These are phyloP conservation scores for Bombus balteatus DNA, from an alignment of 1,140 invertebrate genomes.

Conservation along the genomic window DNA sequence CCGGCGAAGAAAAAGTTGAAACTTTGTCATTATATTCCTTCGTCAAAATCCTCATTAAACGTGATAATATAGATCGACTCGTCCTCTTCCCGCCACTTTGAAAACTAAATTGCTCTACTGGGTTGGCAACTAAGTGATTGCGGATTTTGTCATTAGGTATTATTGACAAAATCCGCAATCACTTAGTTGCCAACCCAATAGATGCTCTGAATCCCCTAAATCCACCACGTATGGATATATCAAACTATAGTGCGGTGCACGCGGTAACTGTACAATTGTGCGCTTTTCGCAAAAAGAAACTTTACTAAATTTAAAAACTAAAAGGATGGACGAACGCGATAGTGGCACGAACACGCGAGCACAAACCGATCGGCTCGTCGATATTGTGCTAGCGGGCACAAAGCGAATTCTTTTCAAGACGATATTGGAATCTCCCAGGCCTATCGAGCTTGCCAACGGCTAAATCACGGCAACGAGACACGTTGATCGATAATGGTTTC, in stretches of 20 bases:
- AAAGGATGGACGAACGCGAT: background rate
- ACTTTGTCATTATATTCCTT: background rate
- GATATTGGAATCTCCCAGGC: constrained; percentile 42
- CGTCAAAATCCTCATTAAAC: background rate
- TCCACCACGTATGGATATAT: background rate
- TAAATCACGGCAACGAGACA: constrained; percentile 27
- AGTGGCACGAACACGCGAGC: background rate
- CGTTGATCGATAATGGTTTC: constrained; percentile 38
- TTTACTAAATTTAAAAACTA: background rate
- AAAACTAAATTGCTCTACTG: background rate
- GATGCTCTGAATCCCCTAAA: background rate
- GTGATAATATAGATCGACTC: background rate
- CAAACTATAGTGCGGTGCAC: too few species aligned
- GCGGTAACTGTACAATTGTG: too few species aligned
- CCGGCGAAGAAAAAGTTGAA: background rate
- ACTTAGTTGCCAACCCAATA: background rate
- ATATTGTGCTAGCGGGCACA: background rate
- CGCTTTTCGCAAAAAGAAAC: background rate
- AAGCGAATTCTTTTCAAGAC: constrained; percentile 33
- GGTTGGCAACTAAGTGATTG: too few species aligned
- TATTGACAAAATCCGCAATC: too few species aligned
- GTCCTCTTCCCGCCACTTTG: too few species aligned
- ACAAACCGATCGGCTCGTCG: constrained; percentile 3
- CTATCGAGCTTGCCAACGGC: constrained; percentile 25
- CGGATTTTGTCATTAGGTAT: too few species aligned